Base-by-base conservation (phyloP, 2,797 vertebrate species). In the Scyliorhinus canicula region DNA sequence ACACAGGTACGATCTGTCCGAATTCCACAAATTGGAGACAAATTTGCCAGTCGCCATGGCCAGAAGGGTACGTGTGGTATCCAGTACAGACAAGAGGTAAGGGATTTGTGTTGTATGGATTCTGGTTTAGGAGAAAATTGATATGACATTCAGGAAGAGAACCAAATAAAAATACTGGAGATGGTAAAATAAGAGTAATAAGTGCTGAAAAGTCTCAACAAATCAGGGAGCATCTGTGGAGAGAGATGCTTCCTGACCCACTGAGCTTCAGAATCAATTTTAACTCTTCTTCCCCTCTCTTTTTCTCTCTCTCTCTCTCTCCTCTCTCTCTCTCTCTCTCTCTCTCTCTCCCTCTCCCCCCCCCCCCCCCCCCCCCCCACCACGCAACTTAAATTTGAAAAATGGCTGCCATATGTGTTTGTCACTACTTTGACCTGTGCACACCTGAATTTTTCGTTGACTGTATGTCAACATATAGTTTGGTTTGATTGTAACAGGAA, bases 21-120 rank as follows among this genome's bases (percentile, higher is more conserved):
- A 95, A 99, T 99, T 95, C 99, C 99, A 95, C 99, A 99, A 96
- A 99, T 99, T 19, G 99, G 99, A 97, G 99, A 99, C 96, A 99
- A 99, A 96, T 99, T 99, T 40, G 99, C 99, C 95, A 99, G 99
- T 96, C 98, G 99, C 95, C 99, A 99, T 0, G 99, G 99, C 95
- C 99, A 99, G 96, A 99, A 99, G 95, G 99, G 99, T 96, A 99
- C 99, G 95, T 99, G 99, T 95, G 99, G 99, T 85, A 99, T 99
- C 96, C 99, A 99, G 96, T 99, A 99, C 96, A 98, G 99, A 96
- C 99, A 99, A 96, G 99, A 99, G 98, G 99, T 99, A 96, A 95
- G 86, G 44, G 44, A 85, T 71, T 50, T 31, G 40, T 63, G 21
- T 26, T 19, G 6, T 55, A 47, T 71, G 74, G n/a, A 44, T 65